Conservation (phyloP, 2,797 vertebrate genomes). For the Triplophysa bombifrons region DNA sequence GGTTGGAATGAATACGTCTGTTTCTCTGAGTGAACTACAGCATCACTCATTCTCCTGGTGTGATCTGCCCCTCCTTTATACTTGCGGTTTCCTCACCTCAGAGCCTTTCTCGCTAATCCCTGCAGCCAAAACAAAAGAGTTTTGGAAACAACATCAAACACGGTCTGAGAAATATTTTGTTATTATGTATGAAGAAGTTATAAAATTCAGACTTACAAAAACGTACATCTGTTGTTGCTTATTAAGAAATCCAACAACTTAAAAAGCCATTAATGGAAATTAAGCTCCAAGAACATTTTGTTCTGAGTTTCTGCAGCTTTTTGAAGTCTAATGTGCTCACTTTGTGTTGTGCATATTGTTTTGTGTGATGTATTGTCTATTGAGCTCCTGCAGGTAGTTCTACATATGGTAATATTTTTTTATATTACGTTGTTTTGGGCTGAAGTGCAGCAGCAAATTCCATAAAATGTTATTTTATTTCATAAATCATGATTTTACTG, state of each 20-base stretch:
- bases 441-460: too few relatives aligned
- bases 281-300: not conserved
- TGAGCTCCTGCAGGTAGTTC: not conserved
- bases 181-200: not conserved
- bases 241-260: not conserved
- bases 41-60: not conserved
- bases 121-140: not conserved
- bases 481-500: too few relatives aligned
- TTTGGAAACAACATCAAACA: not conserved
- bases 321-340: too few relatives aligned
- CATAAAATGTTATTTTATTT: too few relatives aligned
- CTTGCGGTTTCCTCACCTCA: not conserved
- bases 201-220: not conserved
- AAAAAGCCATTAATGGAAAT: not conserved
- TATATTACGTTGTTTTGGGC: too few relatives aligned
- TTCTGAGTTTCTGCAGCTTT: not conserved
- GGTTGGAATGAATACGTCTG: constrained; percentile 24
- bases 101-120: not conserved
- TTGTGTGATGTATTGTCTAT: not conserved
- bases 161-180: not conserved
- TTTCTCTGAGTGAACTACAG: constrained; percentile 15
- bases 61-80: not conserved
- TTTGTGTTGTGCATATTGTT: too few relatives aligned
- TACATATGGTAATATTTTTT: not conserved
- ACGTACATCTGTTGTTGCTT: not conserved